phyloP scores from a whole-genome alignment of 2,888 invertebrate species.

The Frankliniella fusca region DNA sequence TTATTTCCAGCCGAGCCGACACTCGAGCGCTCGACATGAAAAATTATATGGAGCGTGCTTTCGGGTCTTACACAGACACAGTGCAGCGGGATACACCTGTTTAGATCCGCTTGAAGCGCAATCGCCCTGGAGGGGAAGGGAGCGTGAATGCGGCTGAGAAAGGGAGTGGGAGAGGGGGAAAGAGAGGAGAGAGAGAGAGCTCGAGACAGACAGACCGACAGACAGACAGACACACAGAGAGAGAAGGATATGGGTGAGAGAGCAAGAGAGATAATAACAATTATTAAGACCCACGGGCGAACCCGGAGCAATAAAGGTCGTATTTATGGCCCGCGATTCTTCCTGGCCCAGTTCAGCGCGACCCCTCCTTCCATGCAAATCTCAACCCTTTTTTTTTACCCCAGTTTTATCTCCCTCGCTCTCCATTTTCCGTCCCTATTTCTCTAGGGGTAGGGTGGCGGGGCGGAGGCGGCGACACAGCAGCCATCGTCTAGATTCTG shows the following conservation, averaged over 20 bases:
- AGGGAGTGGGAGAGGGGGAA: too few relatives aligned
- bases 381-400: neutral
- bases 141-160: too few relatives aligned
- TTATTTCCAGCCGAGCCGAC: neutral
- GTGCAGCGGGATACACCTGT: neutral
- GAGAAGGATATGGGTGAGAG: too few relatives aligned
- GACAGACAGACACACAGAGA: too few relatives aligned
- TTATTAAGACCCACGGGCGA: neutral
- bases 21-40: neutral
- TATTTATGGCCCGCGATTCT: neutral
- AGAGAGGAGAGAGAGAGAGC: too few relatives aligned
- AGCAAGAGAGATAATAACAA: neutral
- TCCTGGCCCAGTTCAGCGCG: neutral
- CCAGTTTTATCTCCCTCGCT: neutral
- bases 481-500: too few relatives aligned
- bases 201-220: too few relatives aligned
- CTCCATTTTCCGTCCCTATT: too few relatives aligned
- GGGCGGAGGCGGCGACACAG: too few relatives aligned
- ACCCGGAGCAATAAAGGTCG: neutral
- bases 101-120: neutral
- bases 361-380: neutral
- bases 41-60: neutral
- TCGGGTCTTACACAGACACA: neutral
- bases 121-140: neutral
- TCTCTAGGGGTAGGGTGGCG: too few relatives aligned